A percentile compares a stretch with the other conserved stretches of the same genome.
Conservation (phyloP, 1,140 invertebrate species). For the Heliothis virescens region DNA sequence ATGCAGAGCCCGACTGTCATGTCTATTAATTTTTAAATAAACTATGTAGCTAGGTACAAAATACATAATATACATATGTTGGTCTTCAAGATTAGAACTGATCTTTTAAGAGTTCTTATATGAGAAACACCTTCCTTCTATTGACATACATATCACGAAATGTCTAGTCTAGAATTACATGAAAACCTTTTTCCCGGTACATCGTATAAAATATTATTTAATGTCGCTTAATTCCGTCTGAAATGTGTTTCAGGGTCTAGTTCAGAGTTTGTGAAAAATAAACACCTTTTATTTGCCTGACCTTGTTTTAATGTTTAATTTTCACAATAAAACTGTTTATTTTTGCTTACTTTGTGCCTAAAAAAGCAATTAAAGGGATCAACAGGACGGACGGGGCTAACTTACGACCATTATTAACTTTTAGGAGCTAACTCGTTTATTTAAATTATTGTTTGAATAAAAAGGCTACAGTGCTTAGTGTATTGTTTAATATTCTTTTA, state of each 20-base stretch:
- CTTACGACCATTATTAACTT: conserved; percentile 19
- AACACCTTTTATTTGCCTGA: conserved; percentile 4
- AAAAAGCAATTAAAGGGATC: conserved; percentile 17
- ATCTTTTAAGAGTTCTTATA: no score
- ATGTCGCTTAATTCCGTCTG: not conserved
- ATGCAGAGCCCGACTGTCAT: no score
- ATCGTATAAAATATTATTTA: no score
- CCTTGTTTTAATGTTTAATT: conserved; percentile 1
- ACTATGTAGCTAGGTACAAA: no score
- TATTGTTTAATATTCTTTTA: no score
- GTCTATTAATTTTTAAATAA: no score
- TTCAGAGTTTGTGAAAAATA: not conserved
- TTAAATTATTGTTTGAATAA: not conserved
- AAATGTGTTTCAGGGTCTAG: not conserved
- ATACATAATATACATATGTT: no score
- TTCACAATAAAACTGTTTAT: conserved; percentile 4
- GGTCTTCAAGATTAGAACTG: no score
- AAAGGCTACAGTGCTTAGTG: not conserved
- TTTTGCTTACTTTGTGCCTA: conserved; percentile 3
- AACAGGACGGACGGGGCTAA: not conserved
- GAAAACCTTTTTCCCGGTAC: no score
- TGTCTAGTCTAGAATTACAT: no score
- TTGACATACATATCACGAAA: no score
- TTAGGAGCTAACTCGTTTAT: not conserved
- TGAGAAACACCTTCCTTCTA: no score